Percentiles rank a stretch among this genome's conserved stretches.
Evolutionary conservation across 1,140 invertebrate genomes (phyloP).

Genomic region (Euwallacea fornicatus): DNA sequence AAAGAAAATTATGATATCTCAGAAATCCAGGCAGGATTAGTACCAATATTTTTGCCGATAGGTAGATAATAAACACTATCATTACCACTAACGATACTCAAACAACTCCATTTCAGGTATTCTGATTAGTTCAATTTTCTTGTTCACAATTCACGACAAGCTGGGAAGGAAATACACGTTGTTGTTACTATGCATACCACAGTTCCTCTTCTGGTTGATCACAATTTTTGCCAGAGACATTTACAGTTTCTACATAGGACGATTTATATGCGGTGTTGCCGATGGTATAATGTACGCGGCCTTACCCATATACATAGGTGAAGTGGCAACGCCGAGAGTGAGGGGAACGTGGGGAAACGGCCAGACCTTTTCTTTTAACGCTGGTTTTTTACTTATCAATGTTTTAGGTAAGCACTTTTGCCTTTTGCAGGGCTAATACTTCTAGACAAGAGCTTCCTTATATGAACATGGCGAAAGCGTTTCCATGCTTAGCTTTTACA

Average conservation of each 20-base stretch:
- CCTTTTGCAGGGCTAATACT: no score
- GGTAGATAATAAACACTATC: conserved; percentile 2
- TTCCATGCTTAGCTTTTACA: no score
- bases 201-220: conserved; percentile 35
- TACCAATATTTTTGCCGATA: conserved; percentile 11
- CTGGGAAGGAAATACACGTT: conserved; percentile 42
- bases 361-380: conserved; percentile 55
- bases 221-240: conserved; percentile 34
- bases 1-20: conserved; percentile 20
- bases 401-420: conserved; percentile 46
- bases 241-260: conserved; percentile 40
- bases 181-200: conserved; percentile 38
- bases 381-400: conserved; percentile 57
- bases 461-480: no score
- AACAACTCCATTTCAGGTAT: conserved; percentile 11
- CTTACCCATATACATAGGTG: conserved; percentile 63
- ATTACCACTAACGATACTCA: background rate
- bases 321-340: conserved; percentile 66
- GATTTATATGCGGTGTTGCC: conserved; percentile 43
- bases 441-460: no score
- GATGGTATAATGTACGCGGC: conserved; percentile 44
- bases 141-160: conserved; percentile 32
- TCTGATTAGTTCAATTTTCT: conserved; percentile 24
- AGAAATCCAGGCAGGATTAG: conserved; percentile 18
- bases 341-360: conserved; percentile 59